Percentiles rank a stretch among this genome's conserved stretches.
phyloP scores from a whole-genome alignment of 2,888 invertebrate genomes.

The Pantelozetes paolii region DNA sequence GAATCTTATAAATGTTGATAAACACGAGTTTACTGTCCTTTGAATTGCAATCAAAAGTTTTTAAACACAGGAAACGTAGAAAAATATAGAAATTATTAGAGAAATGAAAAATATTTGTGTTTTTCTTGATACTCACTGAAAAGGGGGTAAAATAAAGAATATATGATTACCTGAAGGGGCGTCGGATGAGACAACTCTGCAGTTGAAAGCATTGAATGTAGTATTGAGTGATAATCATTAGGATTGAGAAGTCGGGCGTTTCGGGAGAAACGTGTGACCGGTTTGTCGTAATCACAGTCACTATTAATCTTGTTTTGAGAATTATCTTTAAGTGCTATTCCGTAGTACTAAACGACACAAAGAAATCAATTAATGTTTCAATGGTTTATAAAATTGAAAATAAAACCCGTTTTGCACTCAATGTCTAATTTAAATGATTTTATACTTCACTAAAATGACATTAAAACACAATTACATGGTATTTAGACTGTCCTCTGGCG shows the following conservation, averaged over 20 bases:
- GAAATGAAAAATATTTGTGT: too few relatives aligned
- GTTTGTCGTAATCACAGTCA: slow-evolving; percentile 30
- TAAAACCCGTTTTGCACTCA: too few relatives aligned
- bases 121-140: too few relatives aligned
- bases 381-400: not conserved
- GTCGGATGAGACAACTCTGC: not conserved
- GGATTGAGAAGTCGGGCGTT: slow-evolving; percentile 31
- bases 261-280: slow-evolving; percentile 23
- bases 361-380: too few relatives aligned
- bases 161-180: not conserved
- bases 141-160: too few relatives aligned
- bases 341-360: too few relatives aligned
- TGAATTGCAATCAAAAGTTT: too few relatives aligned
- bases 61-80: too few relatives aligned
- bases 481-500: slow-evolving; percentile 40
- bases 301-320: not conserved
- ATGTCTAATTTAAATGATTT: too few relatives aligned
- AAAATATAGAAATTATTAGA: too few relatives aligned
- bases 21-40: slow-evolving; percentile 37
- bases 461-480: slow-evolving; percentile 40
- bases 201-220: slow-evolving; percentile 39
- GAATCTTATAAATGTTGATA: slow-evolving; percentile 38
- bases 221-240: slow-evolving; percentile 40
- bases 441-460: not conserved
- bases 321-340: slow-evolving; percentile 25